Percentiles rank a stretch among this genome's conserved stretches.
Conservation (phyloP, 2,113 vertebrate genomes). For the Pandion haliaetus region DNA sequence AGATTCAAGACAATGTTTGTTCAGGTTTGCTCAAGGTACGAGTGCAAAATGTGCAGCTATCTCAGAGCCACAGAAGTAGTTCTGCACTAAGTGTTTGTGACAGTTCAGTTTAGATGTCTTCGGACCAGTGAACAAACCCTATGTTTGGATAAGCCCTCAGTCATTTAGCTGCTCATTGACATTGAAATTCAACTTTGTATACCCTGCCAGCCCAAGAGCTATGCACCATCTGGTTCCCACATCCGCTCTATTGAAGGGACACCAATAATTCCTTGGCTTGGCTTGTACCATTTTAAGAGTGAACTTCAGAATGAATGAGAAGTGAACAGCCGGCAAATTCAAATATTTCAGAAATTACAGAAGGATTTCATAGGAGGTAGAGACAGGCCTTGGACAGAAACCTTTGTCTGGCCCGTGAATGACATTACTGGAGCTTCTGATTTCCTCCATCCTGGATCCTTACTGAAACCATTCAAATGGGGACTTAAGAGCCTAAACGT, state of each 20-base stretch:
- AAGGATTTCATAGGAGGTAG: neutral
- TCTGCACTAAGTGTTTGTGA: neutral
- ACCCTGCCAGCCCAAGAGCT: constrained; percentile 40
- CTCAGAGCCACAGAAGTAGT: neutral
- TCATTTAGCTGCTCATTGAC: constrained; percentile 51
- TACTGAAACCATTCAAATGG: neutral
- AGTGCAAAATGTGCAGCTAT: neutral
- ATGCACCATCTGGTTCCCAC: constrained; percentile 22
- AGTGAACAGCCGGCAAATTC: neutral
- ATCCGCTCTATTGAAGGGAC: neutral
- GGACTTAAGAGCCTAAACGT: neutral
- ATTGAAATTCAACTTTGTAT: constrained; percentile 34
- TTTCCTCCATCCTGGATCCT: neutral
- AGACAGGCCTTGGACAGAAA: neutral
- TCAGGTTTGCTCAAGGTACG: neutral
- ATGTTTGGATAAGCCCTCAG: constrained; percentile 3
- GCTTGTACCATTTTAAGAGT: neutral
- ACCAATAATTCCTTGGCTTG: neutral
- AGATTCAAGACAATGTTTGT: neutral
- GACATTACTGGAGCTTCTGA: neutral
- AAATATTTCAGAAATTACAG: neutral
- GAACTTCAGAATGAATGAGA: neutral
- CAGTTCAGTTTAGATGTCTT: neutral
- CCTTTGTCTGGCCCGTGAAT: neutral
- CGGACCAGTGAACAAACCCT: neutral